Percentiles rank a stretch among this genome's conserved stretches.
phyloP scores from a whole-genome alignment of 2,797 vertebrate species.

The Eulemur albifrons region DNA sequence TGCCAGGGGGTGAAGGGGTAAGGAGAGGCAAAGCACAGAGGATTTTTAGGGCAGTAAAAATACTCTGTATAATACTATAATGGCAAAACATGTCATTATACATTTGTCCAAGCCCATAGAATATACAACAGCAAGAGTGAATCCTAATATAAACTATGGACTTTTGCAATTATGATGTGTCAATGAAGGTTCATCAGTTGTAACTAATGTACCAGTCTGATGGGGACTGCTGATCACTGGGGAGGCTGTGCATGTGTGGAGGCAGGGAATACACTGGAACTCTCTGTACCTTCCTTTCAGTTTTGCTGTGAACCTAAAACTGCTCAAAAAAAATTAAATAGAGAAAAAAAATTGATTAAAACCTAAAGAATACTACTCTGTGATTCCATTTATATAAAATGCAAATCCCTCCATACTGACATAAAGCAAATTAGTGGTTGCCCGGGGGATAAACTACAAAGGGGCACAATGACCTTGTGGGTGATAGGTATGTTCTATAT shows the following conservation, averaged over 20 bases:
- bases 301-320: background rate
- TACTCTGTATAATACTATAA: background rate
- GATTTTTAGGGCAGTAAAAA: background rate
- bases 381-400: conserved; percentile 17
- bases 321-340: background rate
- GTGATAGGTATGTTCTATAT: background rate
- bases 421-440: background rate
- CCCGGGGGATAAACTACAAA: background rate
- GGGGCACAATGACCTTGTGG: background rate
- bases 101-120: background rate
- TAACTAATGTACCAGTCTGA: background rate
- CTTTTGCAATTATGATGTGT: background rate
- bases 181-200: background rate
- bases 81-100: background rate
- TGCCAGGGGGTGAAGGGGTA: background rate
- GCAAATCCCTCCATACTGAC: background rate
- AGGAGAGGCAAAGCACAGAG: background rate
- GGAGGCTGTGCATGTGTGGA: too few relatives aligned
- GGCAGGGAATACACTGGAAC: background rate
- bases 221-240: background rate
- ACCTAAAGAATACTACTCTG: background rate
- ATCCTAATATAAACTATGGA: background rate
- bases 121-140: background rate
- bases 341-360: background rate
- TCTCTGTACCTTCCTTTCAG: background rate